Percentiles rank a stretch among this genome's conserved stretches.
Conservation (phyloP, 2,113 vertebrate species). For the Meles meles region DNA sequence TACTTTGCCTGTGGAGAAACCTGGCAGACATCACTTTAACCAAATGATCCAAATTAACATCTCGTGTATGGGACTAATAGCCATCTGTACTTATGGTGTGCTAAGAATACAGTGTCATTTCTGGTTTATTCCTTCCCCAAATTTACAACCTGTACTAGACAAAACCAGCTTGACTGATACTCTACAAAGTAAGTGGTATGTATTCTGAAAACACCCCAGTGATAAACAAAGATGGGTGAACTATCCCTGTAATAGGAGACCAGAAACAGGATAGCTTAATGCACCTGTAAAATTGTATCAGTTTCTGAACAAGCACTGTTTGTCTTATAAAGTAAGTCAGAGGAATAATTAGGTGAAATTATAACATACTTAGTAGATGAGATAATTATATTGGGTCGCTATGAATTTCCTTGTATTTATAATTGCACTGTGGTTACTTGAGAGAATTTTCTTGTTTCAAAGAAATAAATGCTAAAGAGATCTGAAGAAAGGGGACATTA, state of each 20-base stretch:
- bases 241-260: background rate
- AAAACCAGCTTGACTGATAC: background rate
- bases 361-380: no score
- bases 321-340: background rate
- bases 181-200: background rate
- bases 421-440: background rate
- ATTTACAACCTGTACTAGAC: background rate
- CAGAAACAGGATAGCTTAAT: background rate
- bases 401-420: background rate
- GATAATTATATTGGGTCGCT: background rate
- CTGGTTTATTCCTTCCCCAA: background rate
- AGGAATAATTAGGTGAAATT: background rate
- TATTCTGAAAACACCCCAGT: background rate
- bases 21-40: background rate
- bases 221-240: background rate
- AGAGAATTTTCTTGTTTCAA: background rate
- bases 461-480: background rate
- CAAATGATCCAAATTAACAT: background rate
- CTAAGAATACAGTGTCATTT: background rate
- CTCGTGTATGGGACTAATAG: background rate
- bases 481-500: background rate
- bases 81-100: no score
- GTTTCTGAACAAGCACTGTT: background rate
- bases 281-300: background rate
- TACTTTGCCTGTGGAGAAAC: background rate